These are phyloP conservation scores for Sminthurinus signatus DNA, from an alignment of 1,140 invertebrate genomes.

Conservation along the genomic window DNA sequence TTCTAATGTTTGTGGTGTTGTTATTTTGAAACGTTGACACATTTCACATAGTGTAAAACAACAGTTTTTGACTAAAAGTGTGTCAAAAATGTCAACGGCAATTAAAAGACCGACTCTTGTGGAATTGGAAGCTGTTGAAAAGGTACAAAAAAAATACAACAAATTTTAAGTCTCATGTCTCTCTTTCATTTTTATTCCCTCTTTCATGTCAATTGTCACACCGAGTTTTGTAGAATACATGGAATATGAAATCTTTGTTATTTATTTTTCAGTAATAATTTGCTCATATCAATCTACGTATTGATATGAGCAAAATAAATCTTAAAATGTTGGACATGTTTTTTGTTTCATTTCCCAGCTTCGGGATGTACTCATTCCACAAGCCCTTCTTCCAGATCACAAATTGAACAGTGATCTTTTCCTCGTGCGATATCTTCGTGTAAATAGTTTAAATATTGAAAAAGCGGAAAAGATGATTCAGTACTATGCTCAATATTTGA, in stretches of 20 bases:
- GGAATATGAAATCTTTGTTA: background rate
- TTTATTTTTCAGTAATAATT: background rate
- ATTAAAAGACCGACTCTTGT: no score
- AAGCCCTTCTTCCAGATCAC: background rate
- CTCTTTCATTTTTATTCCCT: no score
- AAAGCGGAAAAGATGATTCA: slow-evolving; percentile 6
- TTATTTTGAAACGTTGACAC: no score
- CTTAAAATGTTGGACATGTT: background rate
- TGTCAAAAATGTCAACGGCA: no score
- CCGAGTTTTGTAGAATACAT: background rate
- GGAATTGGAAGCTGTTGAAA: no score
- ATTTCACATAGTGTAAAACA: no score
- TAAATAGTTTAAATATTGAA: background rate
- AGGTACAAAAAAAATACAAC: no score
- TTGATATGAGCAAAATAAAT: background rate
- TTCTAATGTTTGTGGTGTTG: no score
- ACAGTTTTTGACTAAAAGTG: no score
- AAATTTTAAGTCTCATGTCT: no score
- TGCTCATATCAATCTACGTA: background rate
- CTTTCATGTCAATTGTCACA: background rate
- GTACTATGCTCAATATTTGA: background rate
- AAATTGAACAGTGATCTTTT: slow-evolving; percentile 2
- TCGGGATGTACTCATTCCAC: background rate
- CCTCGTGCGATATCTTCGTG: background rate
- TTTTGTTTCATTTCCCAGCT: background rate